Percentiles rank a stretch among this genome's conserved stretches.
Conservation (phyloP, 2,797 vertebrate genomes). For the Pseudomugil tenellus region DNA sequence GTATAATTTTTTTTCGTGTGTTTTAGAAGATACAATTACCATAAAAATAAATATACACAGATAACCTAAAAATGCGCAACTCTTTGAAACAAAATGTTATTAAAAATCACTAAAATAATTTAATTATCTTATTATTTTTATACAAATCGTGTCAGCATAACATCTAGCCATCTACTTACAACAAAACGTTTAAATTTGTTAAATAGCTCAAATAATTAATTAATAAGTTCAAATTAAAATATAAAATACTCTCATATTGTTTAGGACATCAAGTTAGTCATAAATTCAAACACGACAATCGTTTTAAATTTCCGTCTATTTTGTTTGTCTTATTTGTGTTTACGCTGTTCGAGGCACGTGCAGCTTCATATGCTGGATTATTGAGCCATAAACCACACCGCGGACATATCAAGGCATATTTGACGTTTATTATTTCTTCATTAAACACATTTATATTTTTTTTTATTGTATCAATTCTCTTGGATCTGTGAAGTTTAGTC, state of each 20-base stretch:
- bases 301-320: slow-evolving; percentile 14
- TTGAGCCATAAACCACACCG: slow-evolving; percentile 4
- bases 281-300: background rate
- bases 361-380: slow-evolving; percentile 15
- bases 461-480: background rate
- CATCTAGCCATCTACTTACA: slow-evolving; percentile 2
- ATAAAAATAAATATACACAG: background rate
- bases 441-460: slow-evolving; percentile 7
- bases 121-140: slow-evolving; percentile 19
- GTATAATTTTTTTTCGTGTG: slow-evolving; percentile 39
- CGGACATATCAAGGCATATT: background rate
- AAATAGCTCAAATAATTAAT: slow-evolving; percentile 1
- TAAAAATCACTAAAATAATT: slow-evolving; percentile 12
- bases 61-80: slow-evolving; percentile 3
- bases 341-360: slow-evolving; percentile 26
- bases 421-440: background rate
- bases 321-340: slow-evolving; percentile 15
- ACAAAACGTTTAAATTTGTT: slow-evolving; percentile 7
- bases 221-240: slow-evolving; percentile 6
- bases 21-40: background rate
- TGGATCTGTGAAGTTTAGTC: slow-evolving; percentile 10
- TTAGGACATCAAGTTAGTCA: background rate
- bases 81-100: background rate
- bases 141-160: slow-evolving; percentile 1
- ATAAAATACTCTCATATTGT: background rate